Evolutionary conservation across 2,113 vertebrate species (phyloP), one percentile per base, ranked within the genome.

Genomic region (Labeo rohita): DNA sequence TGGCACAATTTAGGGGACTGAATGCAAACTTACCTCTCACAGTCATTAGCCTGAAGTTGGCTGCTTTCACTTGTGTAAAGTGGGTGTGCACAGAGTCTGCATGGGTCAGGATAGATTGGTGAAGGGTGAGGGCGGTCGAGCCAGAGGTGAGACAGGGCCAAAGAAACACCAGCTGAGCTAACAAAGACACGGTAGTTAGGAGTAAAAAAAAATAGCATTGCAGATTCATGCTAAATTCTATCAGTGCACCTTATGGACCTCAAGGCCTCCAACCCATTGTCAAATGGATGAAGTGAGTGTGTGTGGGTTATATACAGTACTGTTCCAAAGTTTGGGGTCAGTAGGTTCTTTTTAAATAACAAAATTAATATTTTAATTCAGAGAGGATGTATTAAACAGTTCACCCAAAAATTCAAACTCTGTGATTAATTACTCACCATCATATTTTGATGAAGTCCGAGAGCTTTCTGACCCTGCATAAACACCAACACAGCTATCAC

Each of bases 1-100:
- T 84, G 85, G 85, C 61, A 83, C 21, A 74, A 56, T 85, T 83
- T 77, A 83, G 45, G 59, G 23, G 52, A 18, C 28, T 78, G 65
- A 81, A 86, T 54, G 83, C 85, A 84, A 84, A 54, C 70, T 12
- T 70, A 77, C 56, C 45, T 76, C 66, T 80, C 56, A 49, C 7
- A 65, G 78, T 65, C 78, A 80, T 86, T 84, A 80, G 77, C 49
- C 16, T 79, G 77, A 84, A 63, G 39, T 84, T 45, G 73, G 79
- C 84, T 74, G 80, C n/a, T 54, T 88, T 54, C 4, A 8, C 76
- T 54, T 54, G n/a, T 16, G 8, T 59, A 36, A 45, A 79, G 66
- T 21, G 54, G 54, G 54, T 21, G 18, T 59, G 18, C 16, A 59
- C 76, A 45, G 23, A 9, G 66, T 8, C 13, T 56, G 54, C 6